phyloP scores from a whole-genome alignment of 2,113 vertebrate species.

The Antigone vipio region DNA sequence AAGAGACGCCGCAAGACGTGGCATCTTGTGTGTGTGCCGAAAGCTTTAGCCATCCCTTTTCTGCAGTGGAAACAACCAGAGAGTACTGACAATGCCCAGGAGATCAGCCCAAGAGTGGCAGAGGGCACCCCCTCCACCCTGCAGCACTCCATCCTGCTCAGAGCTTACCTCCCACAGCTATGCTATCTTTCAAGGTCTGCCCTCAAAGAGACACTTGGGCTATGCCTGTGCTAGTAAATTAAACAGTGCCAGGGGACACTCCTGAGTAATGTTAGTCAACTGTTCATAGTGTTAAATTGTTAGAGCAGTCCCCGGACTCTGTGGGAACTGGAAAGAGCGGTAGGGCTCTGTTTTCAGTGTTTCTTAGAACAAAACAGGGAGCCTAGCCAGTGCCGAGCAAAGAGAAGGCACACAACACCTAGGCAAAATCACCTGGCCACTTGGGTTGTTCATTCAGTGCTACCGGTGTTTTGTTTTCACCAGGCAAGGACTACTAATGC shows the following conservation, averaged over 20 bases:
- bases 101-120: not conserved
- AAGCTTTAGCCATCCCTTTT: not conserved
- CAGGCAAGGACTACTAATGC: not conserved
- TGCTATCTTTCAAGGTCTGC: not conserved
- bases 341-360: not conserved
- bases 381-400: not conserved
- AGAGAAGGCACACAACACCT: not conserved
- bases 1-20: not conserved
- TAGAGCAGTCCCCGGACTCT: not conserved
- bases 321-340: not conserved
- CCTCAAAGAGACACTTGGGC: not conserved
- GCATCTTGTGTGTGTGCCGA: rapidly evolving
- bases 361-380: not conserved
- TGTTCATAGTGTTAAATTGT: not conserved
- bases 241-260: not conserved
- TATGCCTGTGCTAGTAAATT: not conserved
- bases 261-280: not conserved
- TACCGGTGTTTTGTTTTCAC: not conserved
- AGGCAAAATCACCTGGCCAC: not conserved
- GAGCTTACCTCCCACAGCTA: not conserved
- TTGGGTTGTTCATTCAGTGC: not conserved
- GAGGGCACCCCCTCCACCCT: not conserved
- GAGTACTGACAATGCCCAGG: not conserved
- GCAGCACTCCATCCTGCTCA: not conserved
- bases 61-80: not conserved